Base-by-base conservation (phyloP, 2,113 vertebrate genomes). In the Chloebia gouldiae region DNA sequence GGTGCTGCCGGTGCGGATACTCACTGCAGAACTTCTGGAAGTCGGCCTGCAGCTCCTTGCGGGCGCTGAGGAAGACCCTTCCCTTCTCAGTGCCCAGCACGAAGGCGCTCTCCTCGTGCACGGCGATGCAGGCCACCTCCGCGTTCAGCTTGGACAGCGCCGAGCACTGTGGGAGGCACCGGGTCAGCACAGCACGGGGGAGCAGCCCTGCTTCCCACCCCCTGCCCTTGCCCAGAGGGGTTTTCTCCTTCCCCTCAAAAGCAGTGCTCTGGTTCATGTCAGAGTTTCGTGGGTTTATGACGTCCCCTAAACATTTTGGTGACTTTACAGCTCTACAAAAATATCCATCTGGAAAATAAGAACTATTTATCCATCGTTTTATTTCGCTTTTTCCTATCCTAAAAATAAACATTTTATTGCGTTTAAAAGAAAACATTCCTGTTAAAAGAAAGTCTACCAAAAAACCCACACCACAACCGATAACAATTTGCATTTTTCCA, bases 1-100 rank as follows among this genome's bases (percentile, higher is more conserved):
- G n/a, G n/a, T n/a, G 14, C 0, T 0, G 3, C 15, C 0, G 0
- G 11, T 0, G 2, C 0, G 9, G 54, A 70, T 97, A 98, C 99
- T 99, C 96, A 99, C 99, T 98, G 98, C 99, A 99, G 49, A 99
- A 99, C 97, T 99, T 99, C 97, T 99, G 99, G 98, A 99, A 99
- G 97, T 99, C 99, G 0, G 99, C 98, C 70, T 99, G 99, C 88
- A 99, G 98, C 96, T 99, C 99, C 96, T 99, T 99, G 97, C 98
- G 98, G 11, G 99, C 96, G 31, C 98, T 99, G 85, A 99, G 98
- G 97, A 99, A 99, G 86, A 99, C 96, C 50, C 99, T 82, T 63
- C 99, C 99, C 97, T 98, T 99, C 27, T 99, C 99, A 0, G 99
- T 99, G 86, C 99, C 99, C 50, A 99, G 86, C 49, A 99, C 98